phyloP scores from a whole-genome alignment of 2,113 vertebrate species.

The Pangasianodon gigas region DNA sequence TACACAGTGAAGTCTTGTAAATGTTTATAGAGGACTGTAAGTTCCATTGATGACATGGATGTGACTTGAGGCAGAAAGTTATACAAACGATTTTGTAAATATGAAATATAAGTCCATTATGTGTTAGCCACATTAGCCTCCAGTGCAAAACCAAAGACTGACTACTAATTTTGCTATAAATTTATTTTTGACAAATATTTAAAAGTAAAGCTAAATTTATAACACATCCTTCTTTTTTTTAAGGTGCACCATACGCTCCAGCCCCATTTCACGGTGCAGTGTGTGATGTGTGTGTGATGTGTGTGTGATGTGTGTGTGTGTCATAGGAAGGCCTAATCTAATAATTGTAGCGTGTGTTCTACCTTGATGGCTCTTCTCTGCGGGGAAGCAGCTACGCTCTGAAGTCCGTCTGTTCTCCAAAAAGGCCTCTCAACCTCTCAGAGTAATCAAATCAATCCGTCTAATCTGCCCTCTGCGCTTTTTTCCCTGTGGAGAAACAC shows the following conservation, averaged over 20 bases:
- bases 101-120: neutral
- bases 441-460: slow-evolving; percentile 99
- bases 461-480: slow-evolving; percentile 85
- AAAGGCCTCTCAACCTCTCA: slow-evolving; percentile 90
- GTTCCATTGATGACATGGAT: neutral
- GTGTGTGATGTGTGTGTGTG: neutral
- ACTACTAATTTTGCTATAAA: neutral
- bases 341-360: slow-evolving; percentile 44
- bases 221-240: neutral
- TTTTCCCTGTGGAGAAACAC: slow-evolving; percentile 17
- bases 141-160: neutral
- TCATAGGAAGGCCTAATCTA: slow-evolving; percentile 25
- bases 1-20: neutral
- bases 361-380: slow-evolving; percentile 55
- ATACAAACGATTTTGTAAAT: neutral
- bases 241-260: neutral
- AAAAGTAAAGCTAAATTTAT: neutral
- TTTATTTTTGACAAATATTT: neutral
- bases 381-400: slow-evolving; percentile 87
- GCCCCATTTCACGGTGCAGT: neutral
- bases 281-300: slow-evolving; percentile 12
- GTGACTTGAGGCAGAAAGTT: neutral
- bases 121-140: neutral
- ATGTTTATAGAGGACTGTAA: neutral
- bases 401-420: slow-evolving; percentile 83